Percentiles rank a stretch among this genome's conserved stretches.
phyloP scores from a whole-genome alignment of 2,888 invertebrate species.

The Papilio demoleus region DNA sequence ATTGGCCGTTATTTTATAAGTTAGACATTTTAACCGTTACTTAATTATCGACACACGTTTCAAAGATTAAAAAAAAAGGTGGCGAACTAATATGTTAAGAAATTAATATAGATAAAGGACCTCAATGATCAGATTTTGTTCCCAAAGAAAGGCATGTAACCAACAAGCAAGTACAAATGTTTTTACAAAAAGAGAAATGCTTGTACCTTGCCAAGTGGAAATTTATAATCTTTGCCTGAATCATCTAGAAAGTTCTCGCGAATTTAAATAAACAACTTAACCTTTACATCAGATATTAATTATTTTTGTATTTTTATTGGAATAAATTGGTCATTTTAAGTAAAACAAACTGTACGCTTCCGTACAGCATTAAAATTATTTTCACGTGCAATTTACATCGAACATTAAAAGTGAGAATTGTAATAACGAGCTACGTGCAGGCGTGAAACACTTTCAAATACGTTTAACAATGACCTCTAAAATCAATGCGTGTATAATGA shows the following conservation, averaged over 20 bases:
- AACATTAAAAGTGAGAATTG: constrained; percentile 55
- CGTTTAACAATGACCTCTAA: constrained; percentile 71
- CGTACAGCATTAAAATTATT: constrained; percentile 14
- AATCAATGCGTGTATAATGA: constrained; percentile 72
- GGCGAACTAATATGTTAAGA: not conserved
- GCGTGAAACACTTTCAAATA: constrained; percentile 71
- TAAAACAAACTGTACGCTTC: not conserved
- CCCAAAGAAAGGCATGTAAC: not conserved
- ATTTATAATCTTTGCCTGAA: constrained; percentile 3
- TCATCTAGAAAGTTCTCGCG: not conserved
- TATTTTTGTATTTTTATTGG: not conserved
- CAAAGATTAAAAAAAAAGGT: too few species aligned
- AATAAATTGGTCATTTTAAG: not conserved
- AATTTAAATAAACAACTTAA: not conserved
- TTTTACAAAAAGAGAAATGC: not conserved
- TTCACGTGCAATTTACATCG: constrained; percentile 41
- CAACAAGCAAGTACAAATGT: not conserved
- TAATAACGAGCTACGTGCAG: constrained; percentile 60
- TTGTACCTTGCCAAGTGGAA: not conserved
- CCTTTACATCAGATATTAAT: not conserved
- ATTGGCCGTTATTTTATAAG: not conserved
- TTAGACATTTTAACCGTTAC: not conserved
- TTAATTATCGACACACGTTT: too few species aligned
- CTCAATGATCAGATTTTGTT: not conserved
- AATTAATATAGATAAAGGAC: not conserved